phyloP scores from a whole-genome alignment of 2,888 invertebrate genomes.

The Julus scandinavius region DNA sequence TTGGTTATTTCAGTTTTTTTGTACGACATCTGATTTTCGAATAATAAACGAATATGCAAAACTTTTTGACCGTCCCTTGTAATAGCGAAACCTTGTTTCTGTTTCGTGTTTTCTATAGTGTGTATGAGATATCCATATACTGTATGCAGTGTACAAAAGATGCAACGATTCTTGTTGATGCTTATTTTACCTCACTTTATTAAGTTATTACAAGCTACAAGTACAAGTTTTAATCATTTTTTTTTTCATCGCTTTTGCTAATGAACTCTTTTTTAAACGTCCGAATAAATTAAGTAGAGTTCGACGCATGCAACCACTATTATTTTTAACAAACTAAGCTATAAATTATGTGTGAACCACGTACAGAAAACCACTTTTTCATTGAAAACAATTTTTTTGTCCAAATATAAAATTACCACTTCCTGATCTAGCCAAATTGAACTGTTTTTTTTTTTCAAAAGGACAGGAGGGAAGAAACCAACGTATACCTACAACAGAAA shows the following conservation, averaged over 20 bases:
- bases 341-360: not conserved
- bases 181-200: too few relatives aligned
- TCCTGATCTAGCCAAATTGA: constrained; percentile 14
- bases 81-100: too few relatives aligned
- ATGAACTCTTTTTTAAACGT: not conserved
- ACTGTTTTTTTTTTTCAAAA: not conserved
- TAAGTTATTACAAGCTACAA: too few relatives aligned
- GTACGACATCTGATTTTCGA: too few relatives aligned
- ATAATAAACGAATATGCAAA: too few relatives aligned
- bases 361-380: constrained; percentile 18
- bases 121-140: too few relatives aligned
- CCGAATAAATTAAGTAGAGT: not conserved
- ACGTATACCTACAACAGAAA: not conserved
- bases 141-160: too few relatives aligned
- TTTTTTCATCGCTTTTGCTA: not conserved
- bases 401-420: not conserved
- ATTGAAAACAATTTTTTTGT: not conserved
- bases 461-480: not conserved
- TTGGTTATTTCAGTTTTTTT: too few relatives aligned
- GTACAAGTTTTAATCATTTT: not conserved
- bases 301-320: not conserved
- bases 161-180: too few relatives aligned
- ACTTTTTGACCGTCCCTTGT: too few relatives aligned
- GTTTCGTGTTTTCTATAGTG: too few relatives aligned
- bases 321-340: not conserved